These are phyloP conservation scores for Aleiodes sp. DNA, from an alignment of 1,140 invertebrate species.

Conservation along the genomic window DNA sequence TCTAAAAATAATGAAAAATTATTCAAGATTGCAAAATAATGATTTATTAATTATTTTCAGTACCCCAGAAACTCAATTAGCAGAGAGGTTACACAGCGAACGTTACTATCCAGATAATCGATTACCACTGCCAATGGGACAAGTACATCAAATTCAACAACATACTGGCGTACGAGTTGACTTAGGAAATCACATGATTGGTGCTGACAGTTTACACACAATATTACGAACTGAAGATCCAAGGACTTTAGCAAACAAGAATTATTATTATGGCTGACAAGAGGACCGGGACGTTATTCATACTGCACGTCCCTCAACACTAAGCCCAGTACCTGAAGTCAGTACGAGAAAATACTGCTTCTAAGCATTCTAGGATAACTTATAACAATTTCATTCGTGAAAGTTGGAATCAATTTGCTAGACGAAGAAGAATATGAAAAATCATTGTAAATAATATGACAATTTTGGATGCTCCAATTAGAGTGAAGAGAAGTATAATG, in stretches of 20 bases:
- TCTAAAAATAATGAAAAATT: too few species aligned
- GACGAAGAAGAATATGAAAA: too few species aligned
- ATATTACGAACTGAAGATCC: conserved; percentile 61
- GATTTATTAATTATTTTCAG: conserved; percentile 40
- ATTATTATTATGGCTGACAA: conserved; percentile 72
- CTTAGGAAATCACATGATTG: conserved; percentile 64
- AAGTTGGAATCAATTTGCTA: neutral
- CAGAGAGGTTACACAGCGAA: conserved; percentile 58
- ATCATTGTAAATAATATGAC: neutral
- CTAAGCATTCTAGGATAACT: conserved; percentile 41
- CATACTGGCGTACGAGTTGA: conserved; percentile 48
- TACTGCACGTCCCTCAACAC: conserved; percentile 58
- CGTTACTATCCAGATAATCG: conserved; percentile 58
- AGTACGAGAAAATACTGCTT: conserved; percentile 64
- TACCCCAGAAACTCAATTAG: conserved; percentile 58
- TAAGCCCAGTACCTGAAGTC: conserved; percentile 63
- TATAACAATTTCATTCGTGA: neutral
- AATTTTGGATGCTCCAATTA: neutral
- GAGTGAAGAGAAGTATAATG: neutral
- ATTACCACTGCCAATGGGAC: conserved; percentile 51
- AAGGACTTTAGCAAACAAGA: conserved; percentile 67
- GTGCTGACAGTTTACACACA: conserved; percentile 61
- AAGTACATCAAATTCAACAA: conserved; percentile 32
- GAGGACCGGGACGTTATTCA: conserved; percentile 62
- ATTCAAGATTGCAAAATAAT: too few species aligned